A percentile compares a stretch with the other conserved stretches of the same genome.
phyloP scores from a whole-genome alignment of 2,888 invertebrate species.

The Colostygia pectinataria region DNA sequence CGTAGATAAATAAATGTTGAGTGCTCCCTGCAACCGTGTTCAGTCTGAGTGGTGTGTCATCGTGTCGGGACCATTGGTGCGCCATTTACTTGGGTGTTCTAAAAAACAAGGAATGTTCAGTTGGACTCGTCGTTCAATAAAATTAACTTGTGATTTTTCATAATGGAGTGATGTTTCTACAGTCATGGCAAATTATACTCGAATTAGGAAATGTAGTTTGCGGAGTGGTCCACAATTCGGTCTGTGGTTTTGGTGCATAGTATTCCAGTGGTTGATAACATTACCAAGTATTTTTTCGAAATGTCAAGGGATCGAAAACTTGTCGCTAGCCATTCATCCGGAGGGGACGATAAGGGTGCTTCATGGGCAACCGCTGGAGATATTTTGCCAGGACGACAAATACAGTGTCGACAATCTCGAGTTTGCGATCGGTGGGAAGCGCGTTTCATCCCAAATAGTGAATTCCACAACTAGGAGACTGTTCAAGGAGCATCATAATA shows the following conservation, averaged over 20 bases:
- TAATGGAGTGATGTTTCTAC: conserved; percentile 63
- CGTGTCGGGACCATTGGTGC: conserved; percentile 67
- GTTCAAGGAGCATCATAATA: conserved; percentile 78
- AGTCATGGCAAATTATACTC: conserved; percentile 63
- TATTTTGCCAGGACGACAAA: conserved; percentile 84
- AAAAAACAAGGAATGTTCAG: conserved; percentile 68
- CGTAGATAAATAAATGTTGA: conserved; percentile 54
- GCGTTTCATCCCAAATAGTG: conserved; percentile 69
- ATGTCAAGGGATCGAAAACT: conserved; percentile 55
- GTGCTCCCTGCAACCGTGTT: conserved; percentile 46
- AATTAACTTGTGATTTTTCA: conserved; percentile 54
- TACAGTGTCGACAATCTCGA: conserved; percentile 67
- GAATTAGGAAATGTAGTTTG: conserved; percentile 59
- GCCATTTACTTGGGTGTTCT: conserved; percentile 66
- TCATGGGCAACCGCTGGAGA: conserved; percentile 84
- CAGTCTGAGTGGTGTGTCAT: conserved; percentile 74
- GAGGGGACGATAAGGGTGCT: conserved; percentile 81
- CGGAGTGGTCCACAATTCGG: conserved; percentile 56
- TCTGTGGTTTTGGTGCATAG: conserved; percentile 67
- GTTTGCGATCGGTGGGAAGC: conserved; percentile 54
- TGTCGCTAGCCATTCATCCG: conserved; percentile 73
- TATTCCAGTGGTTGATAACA: conserved; percentile 61
- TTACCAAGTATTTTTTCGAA: conserved; percentile 63
- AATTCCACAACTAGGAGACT: conserved; percentile 85
- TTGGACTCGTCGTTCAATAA: conserved; percentile 52